Evolutionary conservation across 1,140 invertebrate species (phyloP), one percentile per base, ranked within the genome.

Genomic region (Micrasema minimum): DNA sequence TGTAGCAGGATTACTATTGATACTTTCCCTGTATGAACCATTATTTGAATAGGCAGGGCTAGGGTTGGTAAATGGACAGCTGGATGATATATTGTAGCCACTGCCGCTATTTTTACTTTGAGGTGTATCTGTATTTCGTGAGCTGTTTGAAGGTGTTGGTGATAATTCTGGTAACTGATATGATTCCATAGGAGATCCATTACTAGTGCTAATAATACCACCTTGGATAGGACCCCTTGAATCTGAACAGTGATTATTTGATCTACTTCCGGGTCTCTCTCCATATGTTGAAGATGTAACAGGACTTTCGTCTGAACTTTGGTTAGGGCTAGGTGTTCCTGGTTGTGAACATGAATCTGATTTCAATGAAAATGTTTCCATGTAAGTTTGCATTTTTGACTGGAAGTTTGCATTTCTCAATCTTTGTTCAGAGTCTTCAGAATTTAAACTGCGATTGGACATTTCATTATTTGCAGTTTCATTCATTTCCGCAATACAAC

Each of bases 181-280:
- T 1, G 83, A 87, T 64, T 90, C 88, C 11, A 87, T 83, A 0
- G 88, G 88, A 5, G 89, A 90, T 12, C 90, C 89, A 74, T 91
- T 90, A 79, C 90, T 92, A 1, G 91, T 92, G 75, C 90, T 91
- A 4, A 92, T 89, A 7, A 90, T 88, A 1, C 90, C 90, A 12
- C 90, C 90, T 81, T 92, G 90, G 69, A 92, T 92, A 0, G 90
- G 91, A 0, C 81, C 82, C 71, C 89, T 83, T 11, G 87, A 86
- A 77, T 91, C 85, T 43, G 84, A 41, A 12, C 65, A 77, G 70
- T 83, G 75, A 48, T 82, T 79, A 65, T 77, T 78, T 14, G 76
- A 41, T 72, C 74, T 71, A 35, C 68, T 80, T 22, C 76, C 79
- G 75, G 83, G 84, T 75, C 87, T 85, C 38, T 91, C 90, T 1